Conservation (phyloP, 2,113 vertebrate genomes). For the Puntigrus tetrazona region DNA sequence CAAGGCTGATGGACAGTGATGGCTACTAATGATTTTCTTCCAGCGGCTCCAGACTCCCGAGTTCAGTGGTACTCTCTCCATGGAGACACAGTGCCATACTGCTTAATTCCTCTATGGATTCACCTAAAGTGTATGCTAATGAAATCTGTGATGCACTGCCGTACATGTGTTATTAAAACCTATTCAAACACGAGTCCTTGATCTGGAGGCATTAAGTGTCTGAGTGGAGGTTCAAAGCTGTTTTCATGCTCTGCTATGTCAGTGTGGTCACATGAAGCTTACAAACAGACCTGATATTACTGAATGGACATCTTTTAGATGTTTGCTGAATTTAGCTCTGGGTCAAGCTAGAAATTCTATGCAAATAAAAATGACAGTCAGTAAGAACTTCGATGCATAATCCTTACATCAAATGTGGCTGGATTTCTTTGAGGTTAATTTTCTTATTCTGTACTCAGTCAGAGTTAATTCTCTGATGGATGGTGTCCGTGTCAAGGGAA, state of each 20-base stretch:
- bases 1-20: conserved; percentile 36
- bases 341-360: background rate
- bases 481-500: background rate
- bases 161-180: background rate
- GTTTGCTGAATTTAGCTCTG: background rate
- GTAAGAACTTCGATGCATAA: background rate
- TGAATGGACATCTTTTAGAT: background rate
- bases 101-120: conserved; percentile 26
- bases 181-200: background rate
- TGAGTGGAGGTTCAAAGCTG: background rate
- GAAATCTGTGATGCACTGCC: background rate
- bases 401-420: background rate
- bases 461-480: background rate
- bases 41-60: conserved; percentile 6
- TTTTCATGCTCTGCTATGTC: background rate
- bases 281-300: background rate
- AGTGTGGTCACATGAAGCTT: background rate
- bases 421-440: background rate
- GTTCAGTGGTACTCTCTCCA: conserved; percentile 9
- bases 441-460: background rate
- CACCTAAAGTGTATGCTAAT: conserved; percentile 26
- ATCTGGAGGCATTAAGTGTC: conserved; percentile 12
- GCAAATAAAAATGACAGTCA: background rate
- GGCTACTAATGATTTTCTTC: conserved; percentile 47
- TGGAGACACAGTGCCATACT: background rate